These are phyloP conservation scores for Drosophila guanche DNA, from an alignment of 1,140 invertebrate species.

Conservation along the genomic window DNA sequence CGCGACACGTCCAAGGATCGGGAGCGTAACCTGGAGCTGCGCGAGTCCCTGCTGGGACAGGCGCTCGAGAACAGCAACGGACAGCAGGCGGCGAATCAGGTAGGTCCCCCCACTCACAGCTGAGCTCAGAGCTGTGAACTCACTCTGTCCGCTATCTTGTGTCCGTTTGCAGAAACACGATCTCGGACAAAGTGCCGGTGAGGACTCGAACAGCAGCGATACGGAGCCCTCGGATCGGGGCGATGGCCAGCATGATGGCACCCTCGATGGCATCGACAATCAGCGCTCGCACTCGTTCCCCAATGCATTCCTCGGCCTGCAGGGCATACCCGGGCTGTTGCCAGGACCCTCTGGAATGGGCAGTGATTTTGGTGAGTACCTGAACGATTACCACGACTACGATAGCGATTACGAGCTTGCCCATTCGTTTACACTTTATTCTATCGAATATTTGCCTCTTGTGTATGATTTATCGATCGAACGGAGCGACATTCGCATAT, in stretches of 20 bases:
- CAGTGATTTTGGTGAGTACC: slow-evolving; percentile 92
- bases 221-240: slow-evolving; percentile 88
- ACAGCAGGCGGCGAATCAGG: slow-evolving; percentile 67
- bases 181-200: slow-evolving; percentile 89
- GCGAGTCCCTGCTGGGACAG: slow-evolving; percentile 89
- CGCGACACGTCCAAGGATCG: slow-evolving; percentile 77
- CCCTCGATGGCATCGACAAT: slow-evolving; percentile 85
- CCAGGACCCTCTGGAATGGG: slow-evolving; percentile 92
- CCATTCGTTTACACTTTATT: slow-evolving; percentile 49
- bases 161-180: slow-evolving; percentile 57
- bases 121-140: no score
- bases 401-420: slow-evolving; percentile 39
- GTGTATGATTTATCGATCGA: slow-evolving; percentile 67
- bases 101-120: slow-evolving; percentile 17
- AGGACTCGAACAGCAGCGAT: slow-evolving; percentile 89
- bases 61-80: slow-evolving; percentile 86
- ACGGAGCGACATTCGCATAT: slow-evolving; percentile 56
- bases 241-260: slow-evolving; percentile 83
- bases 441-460: slow-evolving; percentile 67
- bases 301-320: slow-evolving; percentile 88
- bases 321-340: slow-evolving; percentile 89
- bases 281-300: slow-evolving; percentile 88
- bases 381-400: neutral
- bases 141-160: neutral
- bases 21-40: slow-evolving; percentile 85